Base-by-base conservation (phyloP, 2,797 vertebrate genomes). In the Molossus molossus region DNA sequence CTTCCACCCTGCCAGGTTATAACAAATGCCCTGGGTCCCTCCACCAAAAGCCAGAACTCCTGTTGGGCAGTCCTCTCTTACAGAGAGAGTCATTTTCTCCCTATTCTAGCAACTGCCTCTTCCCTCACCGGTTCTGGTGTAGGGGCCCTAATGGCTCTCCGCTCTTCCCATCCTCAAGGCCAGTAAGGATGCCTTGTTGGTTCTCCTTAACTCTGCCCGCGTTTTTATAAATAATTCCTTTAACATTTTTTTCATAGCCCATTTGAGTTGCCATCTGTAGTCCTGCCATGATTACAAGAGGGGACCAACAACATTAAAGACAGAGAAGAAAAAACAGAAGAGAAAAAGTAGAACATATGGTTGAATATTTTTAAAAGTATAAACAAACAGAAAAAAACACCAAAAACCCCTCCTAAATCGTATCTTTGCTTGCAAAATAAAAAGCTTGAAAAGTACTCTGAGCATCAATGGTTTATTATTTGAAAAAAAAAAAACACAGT, bases 81-180 rank as follows among this genome's bases (percentile, higher is more conserved):
- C n/a, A 37, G 67, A 33, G 0, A 53, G 33, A 65, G 6, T 20
- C 12, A 6, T 25, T 18, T 25, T 33, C 50, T n/a, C 29, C 37
- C 29, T 69, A 1, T 5, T 17, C 65, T 4, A 1, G n/a, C 10
- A 5, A 20, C 67, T n/a, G 0, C 0, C 60, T 33, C 2, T 33
- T 27, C 6, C 45, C 53, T 45, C 9, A 15, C 48, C 14, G 37
- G 45, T 76, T 48, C 40, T 4, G 1, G 37, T 6, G 37, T 13
- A 20, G 40, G 55, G 23, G 4, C 20, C 5, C 1, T 9, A 14
- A 9, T 18, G 33, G 29, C 40, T 69, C 84, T 62, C 25, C 33
- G 3, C 3, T 25, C 3, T 45, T n/a, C 29, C 17, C 37, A 6
- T 21, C 58, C 50, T 73, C 76, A 67, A 3, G 4, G 29, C 3